A percentile compares a stretch with the other conserved stretches of the same genome.
Evolutionary conservation across 2,113 vertebrate genomes (phyloP).

Genomic region (Piprites chloris): DNA sequence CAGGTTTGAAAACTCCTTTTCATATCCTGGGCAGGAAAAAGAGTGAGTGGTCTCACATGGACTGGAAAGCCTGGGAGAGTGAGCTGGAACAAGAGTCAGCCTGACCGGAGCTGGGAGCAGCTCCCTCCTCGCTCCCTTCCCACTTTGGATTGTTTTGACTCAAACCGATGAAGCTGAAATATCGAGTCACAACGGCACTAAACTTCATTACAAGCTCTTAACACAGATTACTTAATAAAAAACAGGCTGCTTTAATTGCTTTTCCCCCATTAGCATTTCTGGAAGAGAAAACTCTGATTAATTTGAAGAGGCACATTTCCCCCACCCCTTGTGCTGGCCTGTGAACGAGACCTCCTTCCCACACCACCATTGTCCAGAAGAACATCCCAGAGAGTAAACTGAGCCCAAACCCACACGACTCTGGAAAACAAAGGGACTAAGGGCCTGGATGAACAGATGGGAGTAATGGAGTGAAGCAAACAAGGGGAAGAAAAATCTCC

Average conservation of each 20-base stretch:
- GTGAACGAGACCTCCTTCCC: neutral
- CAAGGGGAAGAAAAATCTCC: conserved; percentile 74
- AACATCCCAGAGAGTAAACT: neutral
- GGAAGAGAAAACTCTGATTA: conserved; percentile 74
- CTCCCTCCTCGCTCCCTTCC: conserved; percentile 55
- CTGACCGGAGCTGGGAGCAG: neutral
- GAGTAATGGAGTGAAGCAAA: conserved; percentile 89
- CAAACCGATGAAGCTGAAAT: conserved; percentile 79
- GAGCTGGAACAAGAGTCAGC: neutral
- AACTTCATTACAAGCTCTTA: conserved; percentile 83
- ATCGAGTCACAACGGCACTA: conserved; percentile 73
- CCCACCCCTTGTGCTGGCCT: neutral
- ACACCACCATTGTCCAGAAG: neutral
- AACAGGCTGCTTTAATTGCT: conserved; percentile 79
- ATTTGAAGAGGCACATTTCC: conserved; percentile 63
- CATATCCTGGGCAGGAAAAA: neutral
- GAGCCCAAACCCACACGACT: neutral
- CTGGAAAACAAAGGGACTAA: conserved; percentile 6
- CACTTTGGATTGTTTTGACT: conserved; percentile 74
- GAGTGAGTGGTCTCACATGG: neutral
- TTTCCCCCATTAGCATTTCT: conserved; percentile 78
- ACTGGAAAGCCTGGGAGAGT: neutral
- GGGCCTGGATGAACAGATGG: conserved; percentile 81
- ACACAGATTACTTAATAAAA: conserved; percentile 78
- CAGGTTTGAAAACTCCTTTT: neutral